Evolutionary conservation across 2,888 invertebrate genomes (phyloP), one percentile per base, ranked within the genome.

Genomic region (Spialia ferax): DNA sequence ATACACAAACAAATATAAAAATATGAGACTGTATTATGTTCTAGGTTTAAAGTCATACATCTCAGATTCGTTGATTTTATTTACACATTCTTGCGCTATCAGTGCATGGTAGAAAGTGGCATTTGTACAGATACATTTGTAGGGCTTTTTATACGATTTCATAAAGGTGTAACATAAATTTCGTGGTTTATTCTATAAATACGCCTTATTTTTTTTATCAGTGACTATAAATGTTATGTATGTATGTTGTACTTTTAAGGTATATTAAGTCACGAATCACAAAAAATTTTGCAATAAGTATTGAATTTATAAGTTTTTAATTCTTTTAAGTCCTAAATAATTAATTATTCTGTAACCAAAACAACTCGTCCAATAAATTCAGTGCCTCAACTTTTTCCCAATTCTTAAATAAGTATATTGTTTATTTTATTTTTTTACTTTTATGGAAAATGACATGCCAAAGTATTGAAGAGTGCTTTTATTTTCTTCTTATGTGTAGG

Each of bases 111-210:
- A 64, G 15, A 26, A 64, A 64, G 57, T 57, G 15, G 35, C 57
- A 57, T 64, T 50, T 50, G 57, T 50, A 57, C 29, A 18, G 29
- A 45, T 20, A 29, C 22, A 50, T 57, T 64, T 50, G 56, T 57
- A 64, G 50, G 35, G 64, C 64, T 64, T 64, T 64, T 50, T 64
- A 57, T 50, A 50, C 57, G 35, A 18, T 50, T 57, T 22, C 15
- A 32, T 23, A n/a, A 56, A 50, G 29, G 35, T 32, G 13, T 64
- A 26, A 29, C 22, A 11, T 56, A 63, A 63, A 23, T 26, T 3
- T 59, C n/a, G 45, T 60, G 29, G 61, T 50, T 50, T 61, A 61
- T 50, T 60, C 29, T 38, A 50, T 26, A 56, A 45, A 64, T 57
- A 64, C 18, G 56, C 15, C 48, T 29, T 29, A 20, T 32, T 63